A percentile compares a stretch with the other conserved stretches of the same genome.
Conservation (phyloP, 1,140 invertebrate genomes). For the Limonius californicus region DNA sequence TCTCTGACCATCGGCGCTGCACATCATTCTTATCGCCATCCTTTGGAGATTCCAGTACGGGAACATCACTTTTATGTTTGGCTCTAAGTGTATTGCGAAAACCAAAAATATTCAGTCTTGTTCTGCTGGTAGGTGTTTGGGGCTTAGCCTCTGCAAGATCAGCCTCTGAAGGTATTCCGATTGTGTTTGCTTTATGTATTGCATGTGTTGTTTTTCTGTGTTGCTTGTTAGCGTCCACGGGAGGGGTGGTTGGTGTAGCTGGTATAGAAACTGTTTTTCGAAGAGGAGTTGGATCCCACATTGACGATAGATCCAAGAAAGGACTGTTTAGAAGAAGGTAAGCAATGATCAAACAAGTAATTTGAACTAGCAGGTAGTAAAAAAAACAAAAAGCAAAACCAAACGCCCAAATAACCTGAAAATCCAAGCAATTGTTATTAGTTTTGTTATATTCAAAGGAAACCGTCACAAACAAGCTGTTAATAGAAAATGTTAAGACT, state of each 20-base stretch:
- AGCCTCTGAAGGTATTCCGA: constrained; percentile 52
- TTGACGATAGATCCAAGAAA: constrained; percentile 29
- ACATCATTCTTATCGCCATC: constrained; percentile 36
- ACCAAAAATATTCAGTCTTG: constrained; percentile 38
- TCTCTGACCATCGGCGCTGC: constrained; percentile 44
- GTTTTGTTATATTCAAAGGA: no score
- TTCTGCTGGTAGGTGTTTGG: constrained; percentile 27
- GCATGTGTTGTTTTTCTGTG: constrained; percentile 37
- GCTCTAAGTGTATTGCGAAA: constrained; percentile 40
- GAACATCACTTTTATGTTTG: constrained; percentile 43
- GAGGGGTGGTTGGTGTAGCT: constrained; percentile 34
- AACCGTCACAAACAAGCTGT: no score
- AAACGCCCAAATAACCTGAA: neutral
- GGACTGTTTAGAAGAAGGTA: constrained; percentile 36
- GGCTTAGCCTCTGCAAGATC: constrained; percentile 34
- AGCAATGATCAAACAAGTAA: constrained; percentile 31
- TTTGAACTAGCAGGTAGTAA: constrained; percentile 10
- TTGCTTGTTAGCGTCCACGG: constrained; percentile 34
- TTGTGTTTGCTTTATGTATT: constrained; percentile 58
- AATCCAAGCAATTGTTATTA: neutral
- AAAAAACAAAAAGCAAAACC: constrained; percentile 21
- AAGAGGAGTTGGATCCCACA: constrained; percentile 32
- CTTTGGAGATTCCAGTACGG: constrained; percentile 32
- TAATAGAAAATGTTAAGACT: no score
- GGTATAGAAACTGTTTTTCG: constrained; percentile 43